Conservation (phyloP, 64 coral and sea anemone species). For the Montipora cactus region DNA sequence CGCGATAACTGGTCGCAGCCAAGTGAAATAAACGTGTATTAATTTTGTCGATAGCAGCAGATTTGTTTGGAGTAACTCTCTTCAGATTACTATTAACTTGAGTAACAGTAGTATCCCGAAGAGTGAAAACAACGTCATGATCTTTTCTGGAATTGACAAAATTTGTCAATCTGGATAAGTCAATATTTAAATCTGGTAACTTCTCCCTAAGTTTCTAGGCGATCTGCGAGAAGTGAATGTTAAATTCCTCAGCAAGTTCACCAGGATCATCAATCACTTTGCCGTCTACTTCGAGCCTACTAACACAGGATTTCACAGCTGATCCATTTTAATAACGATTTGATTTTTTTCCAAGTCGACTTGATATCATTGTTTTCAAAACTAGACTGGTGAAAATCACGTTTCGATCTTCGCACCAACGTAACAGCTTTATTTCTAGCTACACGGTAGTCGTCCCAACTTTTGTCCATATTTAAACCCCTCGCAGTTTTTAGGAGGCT, state of each 20-base stretch:
- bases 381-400: constrained; percentile 51
- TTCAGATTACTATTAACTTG: constrained; percentile 21
- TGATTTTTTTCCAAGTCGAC: constrained; percentile 79
- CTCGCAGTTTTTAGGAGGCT: constrained; percentile 57
- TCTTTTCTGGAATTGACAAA: constrained; percentile 59
- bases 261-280: constrained; percentile 21
- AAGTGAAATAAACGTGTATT: constrained; percentile 55
- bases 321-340: constrained; percentile 58
- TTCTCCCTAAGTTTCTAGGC: constrained; percentile 56
- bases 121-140: constrained; percentile 30
- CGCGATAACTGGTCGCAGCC: constrained; percentile 30
- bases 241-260: constrained; percentile 61
- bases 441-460: constrained; percentile 24
- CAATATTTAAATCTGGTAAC: constrained; percentile 2
- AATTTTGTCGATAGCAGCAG: constrained; percentile 57
- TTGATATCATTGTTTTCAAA: constrained; percentile 75
- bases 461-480: constrained; percentile 8
- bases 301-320: constrained; percentile 28
- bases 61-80: constrained; percentile 34
- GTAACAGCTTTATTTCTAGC: constrained; percentile 70
- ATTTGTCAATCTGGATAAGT: constrained; percentile 29
- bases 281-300: constrained; percentile 19
- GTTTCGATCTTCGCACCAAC: constrained; percentile 51
- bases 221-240: constrained; percentile 61
- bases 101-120: constrained; percentile 41